Base-by-base conservation (phyloP, 2,888 invertebrate species). In the Ennomos fuscantarius region DNA sequence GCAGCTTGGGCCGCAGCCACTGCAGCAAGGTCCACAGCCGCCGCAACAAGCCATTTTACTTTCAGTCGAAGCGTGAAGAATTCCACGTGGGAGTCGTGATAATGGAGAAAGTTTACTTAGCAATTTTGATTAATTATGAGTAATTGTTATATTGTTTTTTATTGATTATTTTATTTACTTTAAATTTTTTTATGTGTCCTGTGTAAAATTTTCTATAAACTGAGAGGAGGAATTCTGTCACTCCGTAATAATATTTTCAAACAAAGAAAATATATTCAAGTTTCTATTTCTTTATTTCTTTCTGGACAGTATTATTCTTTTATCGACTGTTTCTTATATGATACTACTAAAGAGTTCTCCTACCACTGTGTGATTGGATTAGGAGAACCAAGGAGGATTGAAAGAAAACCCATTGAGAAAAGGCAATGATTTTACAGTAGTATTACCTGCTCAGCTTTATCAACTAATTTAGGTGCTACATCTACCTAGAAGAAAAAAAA, bases 151-250 rank as follows among this genome's bases (percentile, higher is more conserved):
- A 24, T 24, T 2, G 1, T 65, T 72, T 72, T 67, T 49, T 45
- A 15, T 12, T 47, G 53, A 67, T 70, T 63, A 55, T 63, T 44
- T 58, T 68, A 66, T 67, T 55, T n/a, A n/a, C n/a, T 65, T 58
- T 56, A 24, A 34, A 46, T 60, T 60, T 69, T 73, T 73, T 71
- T 60, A 57, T 76, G 73, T 75, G 64, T 72, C 69, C 66, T 68
- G 71, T 76, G 68, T 74, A 76, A 78, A 73, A 59, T 69, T 69
- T 68, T 72, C 49, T 73, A 66, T 63, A 73, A 71, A 79, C 68
- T 80, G 73, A 76, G 13, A 35, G 1, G 8, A 42, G 52, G 6
- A 34, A 32, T 15, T 54, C 49, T 35, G 8, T 46, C 24, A 37
- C 15, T 49, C 40, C 31, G 8, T 41, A 63, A 54, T 55, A 57